Percentiles rank a stretch among this genome's conserved stretches.
phyloP scores from a whole-genome alignment of 30 jellyfish, hydroid and myxozoan species.

The Mastigias papua region DNA sequence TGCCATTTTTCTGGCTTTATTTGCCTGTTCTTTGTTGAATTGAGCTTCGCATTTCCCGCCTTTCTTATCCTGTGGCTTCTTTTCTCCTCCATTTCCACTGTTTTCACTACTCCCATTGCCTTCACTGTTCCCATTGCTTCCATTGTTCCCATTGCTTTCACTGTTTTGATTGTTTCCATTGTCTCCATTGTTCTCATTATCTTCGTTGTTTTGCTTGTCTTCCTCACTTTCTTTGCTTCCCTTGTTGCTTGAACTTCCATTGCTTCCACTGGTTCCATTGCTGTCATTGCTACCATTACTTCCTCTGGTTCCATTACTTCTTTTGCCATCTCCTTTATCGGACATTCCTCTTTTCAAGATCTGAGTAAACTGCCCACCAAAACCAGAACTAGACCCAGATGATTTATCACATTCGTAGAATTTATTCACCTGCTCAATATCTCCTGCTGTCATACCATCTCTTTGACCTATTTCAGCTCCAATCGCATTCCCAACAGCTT shows the following conservation, averaged over 20 bases:
- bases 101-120: neutral
- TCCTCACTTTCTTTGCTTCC: neutral
- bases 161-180: neutral
- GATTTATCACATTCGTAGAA: slow-evolving; percentile 30
- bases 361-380: neutral
- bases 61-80: slow-evolving; percentile 27
- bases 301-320: neutral
- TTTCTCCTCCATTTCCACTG: neutral
- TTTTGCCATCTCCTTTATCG: neutral
- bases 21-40: slow-evolving; percentile 10
- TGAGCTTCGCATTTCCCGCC: slow-evolving; percentile 48
- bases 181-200: neutral
- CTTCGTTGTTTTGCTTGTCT: neutral
- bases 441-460: slow-evolving; percentile 54
- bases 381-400: slow-evolving; percentile 14
- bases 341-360: slow-evolving; percentile 8
- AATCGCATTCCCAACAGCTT: slow-evolving; percentile 33
- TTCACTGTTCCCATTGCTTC: neutral
- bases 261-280: neutral
- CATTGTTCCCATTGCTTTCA: neutral
- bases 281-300: neutral
- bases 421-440: slow-evolving; percentile 46
- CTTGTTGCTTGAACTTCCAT: neutral
- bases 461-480: slow-evolving; percentile 63
- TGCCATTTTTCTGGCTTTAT: slow-evolving; percentile 24